These are phyloP conservation scores for Sebastiscus tertius DNA, from an alignment of 2,797 vertebrate species.

Conservation along the genomic window DNA sequence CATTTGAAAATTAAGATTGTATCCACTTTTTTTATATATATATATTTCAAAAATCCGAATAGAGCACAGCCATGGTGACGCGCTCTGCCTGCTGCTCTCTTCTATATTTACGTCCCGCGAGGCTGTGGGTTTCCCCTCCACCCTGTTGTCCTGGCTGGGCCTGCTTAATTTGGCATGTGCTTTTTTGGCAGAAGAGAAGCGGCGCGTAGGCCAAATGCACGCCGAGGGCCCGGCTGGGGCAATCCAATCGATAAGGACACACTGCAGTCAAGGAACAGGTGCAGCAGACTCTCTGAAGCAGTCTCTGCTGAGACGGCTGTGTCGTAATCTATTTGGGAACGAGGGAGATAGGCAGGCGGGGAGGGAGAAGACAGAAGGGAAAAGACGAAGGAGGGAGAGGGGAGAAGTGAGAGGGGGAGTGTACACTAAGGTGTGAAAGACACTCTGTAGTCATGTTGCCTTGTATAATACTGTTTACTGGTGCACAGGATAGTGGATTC, in stretches of 20 bases:
- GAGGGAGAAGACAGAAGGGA: neutral
- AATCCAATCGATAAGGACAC: conserved; percentile 73
- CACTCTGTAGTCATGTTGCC: neutral
- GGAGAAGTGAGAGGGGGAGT: neutral
- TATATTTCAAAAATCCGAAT: conserved; percentile 9
- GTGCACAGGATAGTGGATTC: neutral
- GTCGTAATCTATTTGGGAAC: conserved; percentile 64
- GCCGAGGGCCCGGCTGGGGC: conserved; percentile 54
- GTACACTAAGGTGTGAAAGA: conserved; percentile 9
- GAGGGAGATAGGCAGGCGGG: conserved; percentile 24
- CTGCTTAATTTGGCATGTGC: conserved; percentile 67
- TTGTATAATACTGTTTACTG: neutral
- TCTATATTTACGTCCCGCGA: conserved; percentile 53
- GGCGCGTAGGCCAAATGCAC: conserved; percentile 60
- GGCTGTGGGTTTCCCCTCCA: conserved; percentile 61
- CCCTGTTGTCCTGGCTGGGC: conserved; percentile 59
- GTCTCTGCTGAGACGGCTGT: conserved; percentile 55
- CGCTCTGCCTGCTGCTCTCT: conserved; percentile 6
- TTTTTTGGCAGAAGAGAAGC: conserved; percentile 59
- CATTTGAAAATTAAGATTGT: conserved; percentile 29
- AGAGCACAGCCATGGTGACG: neutral
- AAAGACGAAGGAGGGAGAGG: conserved; percentile 15
- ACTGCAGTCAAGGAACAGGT: conserved; percentile 71
- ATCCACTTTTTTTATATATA: neutral
- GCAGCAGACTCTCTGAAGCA: conserved; percentile 51